Percentiles rank a stretch among this genome's conserved stretches.
Evolutionary conservation across 2,888 invertebrate genomes (phyloP).

Genomic region (Platerodrilus igneus): DNA sequence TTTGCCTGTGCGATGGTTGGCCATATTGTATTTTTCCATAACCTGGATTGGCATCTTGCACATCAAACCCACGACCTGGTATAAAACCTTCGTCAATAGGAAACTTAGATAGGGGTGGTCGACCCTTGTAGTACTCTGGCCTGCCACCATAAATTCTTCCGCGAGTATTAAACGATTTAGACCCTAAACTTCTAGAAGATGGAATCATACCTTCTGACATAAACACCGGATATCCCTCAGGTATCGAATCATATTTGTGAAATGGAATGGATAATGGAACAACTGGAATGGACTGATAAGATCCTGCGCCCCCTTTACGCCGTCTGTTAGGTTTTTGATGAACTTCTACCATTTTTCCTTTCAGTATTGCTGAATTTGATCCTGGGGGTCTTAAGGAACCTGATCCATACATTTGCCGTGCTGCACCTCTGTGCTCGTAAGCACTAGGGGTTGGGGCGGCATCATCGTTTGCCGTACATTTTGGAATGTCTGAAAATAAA

Average conservation of each 20-base stretch:
- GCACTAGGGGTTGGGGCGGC: slow-evolving; percentile 48
- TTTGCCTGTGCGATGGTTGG: too few relatives aligned
- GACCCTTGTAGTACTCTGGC: slow-evolving; percentile 39
- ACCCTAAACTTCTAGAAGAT: slow-evolving; percentile 19
- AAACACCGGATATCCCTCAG: slow-evolving; percentile 28
- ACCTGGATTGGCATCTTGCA: slow-evolving; percentile 22
- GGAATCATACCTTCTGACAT: slow-evolving; percentile 17
- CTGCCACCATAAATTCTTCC: slow-evolving; percentile 41
- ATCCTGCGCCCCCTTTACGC: slow-evolving; percentile 18
- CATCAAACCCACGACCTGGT: slow-evolving; percentile 32
- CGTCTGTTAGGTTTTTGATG: too few relatives aligned
- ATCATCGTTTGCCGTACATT: slow-evolving; percentile 32
- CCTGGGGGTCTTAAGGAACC: slow-evolving; percentile 51
- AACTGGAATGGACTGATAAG: slow-evolving; percentile 20
- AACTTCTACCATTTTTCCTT: slow-evolving; percentile 40
- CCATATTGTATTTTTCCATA: slow-evolving; percentile 31
- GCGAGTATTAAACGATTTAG: slow-evolving; percentile 18
- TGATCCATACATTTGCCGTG: slow-evolving; percentile 56
- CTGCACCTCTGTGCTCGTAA: slow-evolving; percentile 48
- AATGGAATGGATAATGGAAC: slow-evolving; percentile 32
- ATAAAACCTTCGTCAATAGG: slow-evolving; percentile 36
- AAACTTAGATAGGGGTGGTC: slow-evolving; percentile 31
- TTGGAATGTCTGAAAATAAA: too few relatives aligned
- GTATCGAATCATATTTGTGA: slow-evolving; percentile 30
- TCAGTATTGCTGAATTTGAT: slow-evolving; percentile 45